phyloP scores from a whole-genome alignment of 2,888 invertebrate species.

The Notocelia uddmanniana region DNA sequence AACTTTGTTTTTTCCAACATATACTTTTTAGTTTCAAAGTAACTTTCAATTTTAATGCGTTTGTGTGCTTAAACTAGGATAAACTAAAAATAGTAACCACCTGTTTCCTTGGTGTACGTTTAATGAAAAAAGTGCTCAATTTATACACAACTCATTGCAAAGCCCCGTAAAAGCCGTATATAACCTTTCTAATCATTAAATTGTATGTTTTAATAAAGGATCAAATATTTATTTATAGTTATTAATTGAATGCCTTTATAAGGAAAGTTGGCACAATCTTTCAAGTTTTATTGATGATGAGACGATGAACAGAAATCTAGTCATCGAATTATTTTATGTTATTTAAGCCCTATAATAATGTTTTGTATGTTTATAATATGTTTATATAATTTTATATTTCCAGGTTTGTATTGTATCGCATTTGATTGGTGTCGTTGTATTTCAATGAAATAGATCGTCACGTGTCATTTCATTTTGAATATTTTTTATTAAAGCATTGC shows the following conservation, averaged over 20 bases:
- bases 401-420: slow-evolving; percentile 4
- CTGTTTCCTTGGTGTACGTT: not conserved
- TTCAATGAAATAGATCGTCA: too few relatives aligned
- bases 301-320: slow-evolving; percentile 44
- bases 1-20: not conserved
- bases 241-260: not conserved
- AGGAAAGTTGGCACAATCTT: slow-evolving; percentile 1
- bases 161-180: not conserved
- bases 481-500: too few relatives aligned
- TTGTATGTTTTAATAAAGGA: not conserved
- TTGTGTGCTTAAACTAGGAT: not conserved
- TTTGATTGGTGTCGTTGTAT: not conserved
- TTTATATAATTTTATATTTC: not conserved
- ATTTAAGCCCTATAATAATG: slow-evolving; percentile 14
- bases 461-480: too few relatives aligned
- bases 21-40: not conserved
- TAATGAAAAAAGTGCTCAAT: not conserved
- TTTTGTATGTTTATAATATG: slow-evolving; percentile 24
- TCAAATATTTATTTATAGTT: slow-evolving; percentile 1
- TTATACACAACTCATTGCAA: too few relatives aligned
- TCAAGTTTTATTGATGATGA: slow-evolving; percentile 18
- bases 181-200: not conserved
- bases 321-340: slow-evolving; percentile 40
- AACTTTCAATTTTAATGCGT: not conserved
- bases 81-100: not conserved